Percentiles rank a stretch among this genome's conserved stretches.
Conservation (phyloP, 2,888 invertebrate species). For the Ligdia adustata region DNA sequence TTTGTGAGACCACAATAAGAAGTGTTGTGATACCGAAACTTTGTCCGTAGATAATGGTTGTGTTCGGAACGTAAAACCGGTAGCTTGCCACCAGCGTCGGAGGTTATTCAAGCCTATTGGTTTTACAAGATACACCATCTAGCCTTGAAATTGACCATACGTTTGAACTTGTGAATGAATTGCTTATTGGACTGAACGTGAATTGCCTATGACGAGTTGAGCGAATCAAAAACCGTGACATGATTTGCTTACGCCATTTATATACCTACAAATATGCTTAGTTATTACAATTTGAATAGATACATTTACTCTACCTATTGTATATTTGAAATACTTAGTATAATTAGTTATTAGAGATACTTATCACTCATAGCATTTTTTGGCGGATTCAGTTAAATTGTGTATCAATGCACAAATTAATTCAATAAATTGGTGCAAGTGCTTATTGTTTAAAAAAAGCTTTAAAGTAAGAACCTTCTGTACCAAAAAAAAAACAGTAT, state of each 20-base stretch:
- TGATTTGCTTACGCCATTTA: slow-evolving; percentile 36
- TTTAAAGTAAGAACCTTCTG: too few relatives aligned
- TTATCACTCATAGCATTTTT: too few relatives aligned
- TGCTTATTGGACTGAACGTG: slow-evolving; percentile 59
- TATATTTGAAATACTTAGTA: too few relatives aligned
- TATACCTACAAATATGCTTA: slow-evolving; percentile 33
- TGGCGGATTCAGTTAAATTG: too few relatives aligned
- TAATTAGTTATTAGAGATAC: too few relatives aligned
- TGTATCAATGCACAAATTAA: too few relatives aligned
- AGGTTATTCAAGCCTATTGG: slow-evolving; percentile 47
- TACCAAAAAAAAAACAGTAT: too few relatives aligned
- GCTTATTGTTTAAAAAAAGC: too few relatives aligned
- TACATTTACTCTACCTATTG: too few relatives aligned
- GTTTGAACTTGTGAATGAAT: slow-evolving; percentile 61
- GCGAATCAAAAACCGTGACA: slow-evolving; percentile 50
- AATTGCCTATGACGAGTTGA: slow-evolving; percentile 46
- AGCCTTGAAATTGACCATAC: slow-evolving; percentile 59
- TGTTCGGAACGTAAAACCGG: slow-evolving; percentile 71
- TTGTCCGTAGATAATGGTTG: slow-evolving; percentile 57
- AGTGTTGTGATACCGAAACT: slow-evolving; percentile 61
- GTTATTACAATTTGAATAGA: neutral
- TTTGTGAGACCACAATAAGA: slow-evolving; percentile 57
- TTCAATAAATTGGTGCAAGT: too few relatives aligned
- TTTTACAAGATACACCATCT: slow-evolving; percentile 51
- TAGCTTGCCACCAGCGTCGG: slow-evolving; percentile 62